Percentiles rank a stretch among this genome's conserved stretches.
Evolutionary conservation across 2,797 vertebrate genomes (phyloP).

Genomic region (Cyclopterus lumpus): DNA sequence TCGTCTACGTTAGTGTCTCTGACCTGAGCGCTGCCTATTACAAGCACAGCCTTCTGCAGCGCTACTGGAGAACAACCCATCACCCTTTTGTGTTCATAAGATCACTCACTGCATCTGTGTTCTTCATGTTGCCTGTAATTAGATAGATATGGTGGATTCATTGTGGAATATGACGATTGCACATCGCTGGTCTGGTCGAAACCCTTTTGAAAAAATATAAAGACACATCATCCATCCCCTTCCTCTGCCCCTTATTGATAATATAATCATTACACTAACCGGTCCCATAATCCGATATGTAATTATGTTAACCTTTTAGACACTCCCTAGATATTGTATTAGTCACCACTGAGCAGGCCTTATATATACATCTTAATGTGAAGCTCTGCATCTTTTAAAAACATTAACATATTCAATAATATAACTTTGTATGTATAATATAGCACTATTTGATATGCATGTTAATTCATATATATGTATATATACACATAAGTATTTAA

Average conservation of each 20-base stretch:
- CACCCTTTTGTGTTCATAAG: not conserved
- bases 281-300: not conserved
- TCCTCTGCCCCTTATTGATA: not conserved
- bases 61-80: not conserved
- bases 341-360: not conserved
- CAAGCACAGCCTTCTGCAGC: not conserved
- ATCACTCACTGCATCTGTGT: no score
- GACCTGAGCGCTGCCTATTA: not conserved
- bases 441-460: not conserved
- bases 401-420: not conserved
- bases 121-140: not conserved
- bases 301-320: conserved; percentile 2
- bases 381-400: not conserved
- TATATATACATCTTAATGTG: not conserved
- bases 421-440: no score
- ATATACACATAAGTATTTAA: no score
- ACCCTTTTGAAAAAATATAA: not conserved
- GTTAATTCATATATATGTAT: no score
- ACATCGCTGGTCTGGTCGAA: not conserved
- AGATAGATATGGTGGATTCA: not conserved
- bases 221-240: not conserved
- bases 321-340: not conserved
- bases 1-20: not conserved
- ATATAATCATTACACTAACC: not conserved
- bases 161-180: not conserved